Conservation (phyloP, 2,888 invertebrate species). For the Geophilus truncorum region DNA sequence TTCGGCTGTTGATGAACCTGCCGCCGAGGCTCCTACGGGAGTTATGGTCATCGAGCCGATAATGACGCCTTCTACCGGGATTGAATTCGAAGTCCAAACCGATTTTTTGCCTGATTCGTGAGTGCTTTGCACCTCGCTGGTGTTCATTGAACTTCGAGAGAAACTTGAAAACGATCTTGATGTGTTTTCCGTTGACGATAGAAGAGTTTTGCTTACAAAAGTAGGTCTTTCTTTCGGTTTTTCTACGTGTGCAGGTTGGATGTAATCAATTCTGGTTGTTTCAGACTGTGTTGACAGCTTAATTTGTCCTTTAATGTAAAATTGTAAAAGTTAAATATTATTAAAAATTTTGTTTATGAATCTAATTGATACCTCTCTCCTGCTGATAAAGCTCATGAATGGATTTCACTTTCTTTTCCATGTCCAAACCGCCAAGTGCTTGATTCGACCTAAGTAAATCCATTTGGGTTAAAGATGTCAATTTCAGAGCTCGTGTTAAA, state of each 20-base stretch:
- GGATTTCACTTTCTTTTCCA: not conserved
- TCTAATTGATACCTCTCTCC: not conserved
- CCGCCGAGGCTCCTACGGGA: not conserved
- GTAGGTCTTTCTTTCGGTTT: not conserved
- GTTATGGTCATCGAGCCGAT: conserved; percentile 32
- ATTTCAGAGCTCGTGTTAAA: not conserved
- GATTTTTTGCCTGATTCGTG: not conserved
- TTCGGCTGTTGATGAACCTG: conserved; percentile 20
- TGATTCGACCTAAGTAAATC: not conserved
- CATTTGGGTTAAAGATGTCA: not conserved
- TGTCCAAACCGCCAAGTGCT: not conserved
- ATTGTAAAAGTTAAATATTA: no score
- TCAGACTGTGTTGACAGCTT: not conserved
- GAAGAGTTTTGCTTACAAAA: not conserved
- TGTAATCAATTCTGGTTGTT: not conserved
- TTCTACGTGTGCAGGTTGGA: not conserved
- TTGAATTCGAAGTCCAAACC: not conserved
- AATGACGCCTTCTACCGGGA: conserved; percentile 27
- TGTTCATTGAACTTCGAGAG: not conserved
- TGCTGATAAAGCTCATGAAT: not conserved
- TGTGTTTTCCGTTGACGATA: not conserved
- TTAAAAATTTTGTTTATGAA: no score
- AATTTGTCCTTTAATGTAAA: not conserved
- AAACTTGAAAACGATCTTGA: not conserved
- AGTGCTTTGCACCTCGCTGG: not conserved